Evolutionary conservation across 1,140 invertebrate species (phyloP).

Genomic region (Drosophila nasuta): DNA sequence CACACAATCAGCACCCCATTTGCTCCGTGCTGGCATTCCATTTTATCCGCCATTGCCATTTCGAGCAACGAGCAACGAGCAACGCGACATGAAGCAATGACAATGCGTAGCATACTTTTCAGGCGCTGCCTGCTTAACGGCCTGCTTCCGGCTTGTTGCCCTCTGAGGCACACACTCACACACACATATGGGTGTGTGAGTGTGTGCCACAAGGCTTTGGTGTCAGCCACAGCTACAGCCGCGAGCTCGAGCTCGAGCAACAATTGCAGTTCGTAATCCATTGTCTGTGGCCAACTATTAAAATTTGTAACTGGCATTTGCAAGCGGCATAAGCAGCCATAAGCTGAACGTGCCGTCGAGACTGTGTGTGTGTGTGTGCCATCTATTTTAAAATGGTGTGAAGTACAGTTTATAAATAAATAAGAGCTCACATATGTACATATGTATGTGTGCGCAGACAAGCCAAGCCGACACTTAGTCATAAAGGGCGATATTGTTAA

Average conservation of each 20-base stretch:
- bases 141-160: constrained; percentile 41
- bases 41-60: background rate
- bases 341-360: constrained; percentile 1
- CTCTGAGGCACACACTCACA: constrained; percentile 13
- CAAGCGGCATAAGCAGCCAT: constrained; percentile 30
- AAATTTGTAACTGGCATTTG: constrained; percentile 49
- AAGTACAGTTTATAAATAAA: constrained; percentile 78
- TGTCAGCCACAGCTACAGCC: constrained; percentile 27
- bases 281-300: constrained; percentile 51
- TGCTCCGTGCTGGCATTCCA: background rate
- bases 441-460: background rate
- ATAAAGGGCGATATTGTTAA: constrained; percentile 69
- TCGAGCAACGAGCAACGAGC: background rate
- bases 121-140: constrained; percentile 35
- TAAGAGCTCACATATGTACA: constrained; percentile 53
- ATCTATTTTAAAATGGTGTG: constrained; percentile 36
- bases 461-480: constrained; percentile 10
- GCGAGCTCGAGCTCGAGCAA: constrained; percentile 17
- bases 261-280: constrained; percentile 39
- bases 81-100: constrained; percentile 17
- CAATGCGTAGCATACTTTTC: constrained; percentile 53
- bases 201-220: background rate
- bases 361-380: constrained; percentile 11
- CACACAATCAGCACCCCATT: constrained; percentile 27
- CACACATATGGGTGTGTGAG: background rate